These are phyloP conservation scores for Dendrocopos noguchii DNA, from an alignment of 2,113 vertebrate species.

Conservation along the genomic window DNA sequence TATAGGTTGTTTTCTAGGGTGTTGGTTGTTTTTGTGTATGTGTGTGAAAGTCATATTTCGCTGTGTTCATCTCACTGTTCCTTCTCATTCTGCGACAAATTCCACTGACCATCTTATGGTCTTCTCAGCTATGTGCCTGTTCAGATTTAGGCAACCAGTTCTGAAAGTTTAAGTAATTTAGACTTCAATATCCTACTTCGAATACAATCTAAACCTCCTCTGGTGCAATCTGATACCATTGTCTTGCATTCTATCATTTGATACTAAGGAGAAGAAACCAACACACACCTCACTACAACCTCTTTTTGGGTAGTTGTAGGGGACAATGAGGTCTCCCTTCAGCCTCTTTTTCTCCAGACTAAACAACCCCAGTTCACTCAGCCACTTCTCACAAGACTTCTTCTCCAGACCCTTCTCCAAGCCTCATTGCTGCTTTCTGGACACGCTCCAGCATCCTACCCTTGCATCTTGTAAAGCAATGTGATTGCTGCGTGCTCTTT, in stretches of 20 bases:
- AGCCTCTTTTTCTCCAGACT: too few relatives aligned
- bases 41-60: not conserved
- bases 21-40: fast-evolving
- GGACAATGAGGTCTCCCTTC: too few relatives aligned
- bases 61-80: not conserved
- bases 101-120: not conserved
- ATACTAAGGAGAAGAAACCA: too few relatives aligned
- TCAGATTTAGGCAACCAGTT: not conserved
- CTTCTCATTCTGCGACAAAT: not conserved
- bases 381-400: too few relatives aligned
- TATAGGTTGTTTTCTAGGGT: too few relatives aligned
- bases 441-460: not conserved
- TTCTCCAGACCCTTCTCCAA: too few relatives aligned
- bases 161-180: not conserved
- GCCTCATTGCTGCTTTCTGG: too few relatives aligned
- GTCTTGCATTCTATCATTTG: too few relatives aligned
- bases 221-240: too few relatives aligned
- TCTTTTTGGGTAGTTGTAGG: too few relatives aligned
- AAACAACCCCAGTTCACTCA: too few relatives aligned
- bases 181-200: not conserved
- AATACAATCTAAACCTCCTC: not conserved
- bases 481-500: not conserved
- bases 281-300: too few relatives aligned
- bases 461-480: not conserved
- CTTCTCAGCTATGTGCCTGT: not conserved